These are phyloP conservation scores for Carterocephalus palaemon DNA, from an alignment of 2,888 invertebrate genomes.

Conservation along the genomic window DNA sequence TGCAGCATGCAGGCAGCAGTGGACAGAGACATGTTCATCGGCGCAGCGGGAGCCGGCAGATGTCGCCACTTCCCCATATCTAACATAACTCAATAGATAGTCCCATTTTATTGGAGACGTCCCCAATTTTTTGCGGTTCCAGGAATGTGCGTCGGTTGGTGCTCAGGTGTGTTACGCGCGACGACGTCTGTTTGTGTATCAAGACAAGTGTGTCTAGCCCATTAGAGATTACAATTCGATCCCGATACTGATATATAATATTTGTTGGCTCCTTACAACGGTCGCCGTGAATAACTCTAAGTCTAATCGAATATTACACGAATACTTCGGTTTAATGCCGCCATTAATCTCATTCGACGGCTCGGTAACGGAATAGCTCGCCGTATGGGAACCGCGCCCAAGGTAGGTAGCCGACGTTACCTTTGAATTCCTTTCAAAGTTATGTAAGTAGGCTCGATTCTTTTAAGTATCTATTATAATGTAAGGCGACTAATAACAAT, in stretches of 20 bases:
- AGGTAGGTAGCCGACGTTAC: constrained; percentile 5
- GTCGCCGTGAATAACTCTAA: constrained; percentile 31
- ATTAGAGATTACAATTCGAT: constrained; percentile 34
- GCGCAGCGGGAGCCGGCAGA: constrained; percentile 42
- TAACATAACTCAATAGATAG: constrained; percentile 62
- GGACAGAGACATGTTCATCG: constrained; percentile 43
- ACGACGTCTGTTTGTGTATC: constrained; percentile 13
- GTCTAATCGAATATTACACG: constrained; percentile 31
- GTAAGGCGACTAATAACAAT: too few species aligned
- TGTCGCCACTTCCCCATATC: constrained; percentile 51
- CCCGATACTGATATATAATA: constrained; percentile 32
- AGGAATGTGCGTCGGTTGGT: constrained; percentile 31
- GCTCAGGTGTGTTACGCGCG: constrained; percentile 17
- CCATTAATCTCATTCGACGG: constrained; percentile 32
- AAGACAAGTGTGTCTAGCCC: constrained; percentile 14
- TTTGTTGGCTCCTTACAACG: constrained; percentile 25
- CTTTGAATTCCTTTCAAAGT: constrained; percentile 24
- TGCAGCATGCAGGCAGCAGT: too few species aligned
- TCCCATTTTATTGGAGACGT: constrained; percentile 50
- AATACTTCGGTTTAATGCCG: constrained; percentile 31
- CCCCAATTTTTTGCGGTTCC: constrained; percentile 39
- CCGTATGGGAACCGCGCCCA: constrained; percentile 14
- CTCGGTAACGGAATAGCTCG: constrained; percentile 30
- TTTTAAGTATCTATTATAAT: too few species aligned
- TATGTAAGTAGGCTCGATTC: background rate